Evolutionary conservation across 2,888 invertebrate species (phyloP).

Genomic region (Melieria crassipennis): DNA sequence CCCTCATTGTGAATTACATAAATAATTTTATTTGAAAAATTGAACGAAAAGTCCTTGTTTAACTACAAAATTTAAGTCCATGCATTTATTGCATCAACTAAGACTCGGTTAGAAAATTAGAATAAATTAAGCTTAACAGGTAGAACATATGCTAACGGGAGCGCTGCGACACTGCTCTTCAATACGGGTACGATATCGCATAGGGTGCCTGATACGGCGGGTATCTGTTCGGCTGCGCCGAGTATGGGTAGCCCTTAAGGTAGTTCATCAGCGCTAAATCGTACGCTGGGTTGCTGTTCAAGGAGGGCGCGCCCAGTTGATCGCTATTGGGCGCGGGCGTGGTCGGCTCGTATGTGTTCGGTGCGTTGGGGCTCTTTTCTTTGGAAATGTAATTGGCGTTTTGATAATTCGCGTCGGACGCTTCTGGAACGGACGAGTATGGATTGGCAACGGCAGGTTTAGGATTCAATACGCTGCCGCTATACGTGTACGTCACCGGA

Average conservation of each 20-base stretch:
- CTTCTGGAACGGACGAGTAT: neutral
- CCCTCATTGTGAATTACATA: too few relatives aligned
- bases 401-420: neutral
- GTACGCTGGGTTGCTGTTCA: neutral
- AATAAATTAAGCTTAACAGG: too few relatives aligned
- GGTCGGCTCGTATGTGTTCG: neutral
- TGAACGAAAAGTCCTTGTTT: too few relatives aligned
- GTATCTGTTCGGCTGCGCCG: neutral
- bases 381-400: slow-evolving; percentile 10
- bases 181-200: neutral
- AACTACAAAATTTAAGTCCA: too few relatives aligned
- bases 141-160: too few relatives aligned
- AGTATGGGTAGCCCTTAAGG: too few relatives aligned
- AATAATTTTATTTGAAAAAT: too few relatives aligned
- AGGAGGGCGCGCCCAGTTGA: neutral
- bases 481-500: neutral
- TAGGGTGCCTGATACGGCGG: neutral
- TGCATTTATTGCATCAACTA: too few relatives aligned
- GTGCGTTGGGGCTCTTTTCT: neutral
- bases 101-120: too few relatives aligned
- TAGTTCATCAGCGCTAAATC: too few relatives aligned
- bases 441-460: neutral
- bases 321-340: neutral
- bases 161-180: too few relatives aligned
- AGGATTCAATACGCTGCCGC: neutral